A percentile compares a stretch with the other conserved stretches of the same genome.
phyloP scores from a whole-genome alignment of 1,140 invertebrate species.

The Nomia melanderi region DNA sequence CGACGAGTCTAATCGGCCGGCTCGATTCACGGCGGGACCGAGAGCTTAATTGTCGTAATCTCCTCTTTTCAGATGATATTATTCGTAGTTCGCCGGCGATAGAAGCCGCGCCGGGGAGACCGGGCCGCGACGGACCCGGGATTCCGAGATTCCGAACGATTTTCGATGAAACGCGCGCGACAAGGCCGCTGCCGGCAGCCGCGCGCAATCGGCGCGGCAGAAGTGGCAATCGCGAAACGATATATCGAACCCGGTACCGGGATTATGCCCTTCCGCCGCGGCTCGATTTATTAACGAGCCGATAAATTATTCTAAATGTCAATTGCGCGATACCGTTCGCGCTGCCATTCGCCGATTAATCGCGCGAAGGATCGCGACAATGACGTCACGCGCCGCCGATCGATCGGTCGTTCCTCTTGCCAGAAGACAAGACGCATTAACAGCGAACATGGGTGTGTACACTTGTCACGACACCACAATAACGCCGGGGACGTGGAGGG shows the following conservation, averaged over 20 bases:
- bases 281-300: constrained; percentile 48
- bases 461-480: constrained; percentile 38
- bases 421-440: constrained; percentile 42
- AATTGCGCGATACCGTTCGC: constrained; percentile 47
- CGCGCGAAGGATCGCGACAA: constrained; percentile 43
- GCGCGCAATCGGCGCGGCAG: too few relatives aligned
- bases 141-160: neutral
- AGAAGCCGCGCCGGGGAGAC: neutral
- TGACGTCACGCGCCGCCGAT: constrained; percentile 47
- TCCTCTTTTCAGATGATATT: neutral
- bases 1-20: neutral
- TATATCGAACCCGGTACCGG: constrained; percentile 12
- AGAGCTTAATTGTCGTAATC: neutral
- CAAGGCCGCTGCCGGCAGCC: neutral
- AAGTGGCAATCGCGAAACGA: neutral
- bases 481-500: neutral
- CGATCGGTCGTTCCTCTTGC: constrained; percentile 28
- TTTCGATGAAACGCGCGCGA: neutral
- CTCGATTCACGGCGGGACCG: neutral
- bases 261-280: constrained; percentile 39
- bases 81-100: neutral
- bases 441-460: constrained; percentile 47
- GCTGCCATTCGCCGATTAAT: constrained; percentile 23
- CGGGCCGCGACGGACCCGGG: neutral
- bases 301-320: constrained; percentile 62